Evolutionary conservation across 2,888 invertebrate species (phyloP).

Genomic region (Trichacis sp.): DNA sequence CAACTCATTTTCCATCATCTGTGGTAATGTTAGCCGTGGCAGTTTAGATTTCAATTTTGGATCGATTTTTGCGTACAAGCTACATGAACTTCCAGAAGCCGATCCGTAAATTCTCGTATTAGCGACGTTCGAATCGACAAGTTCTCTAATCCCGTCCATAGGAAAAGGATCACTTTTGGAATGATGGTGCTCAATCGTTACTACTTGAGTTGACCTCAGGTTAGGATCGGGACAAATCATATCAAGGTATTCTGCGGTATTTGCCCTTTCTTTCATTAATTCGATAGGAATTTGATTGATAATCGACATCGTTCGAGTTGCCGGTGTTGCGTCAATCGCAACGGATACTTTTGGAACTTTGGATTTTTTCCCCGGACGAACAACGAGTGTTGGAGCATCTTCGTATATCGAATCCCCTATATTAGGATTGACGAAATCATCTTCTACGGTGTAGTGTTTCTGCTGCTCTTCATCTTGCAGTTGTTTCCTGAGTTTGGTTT

Average conservation of each 20-base stretch:
- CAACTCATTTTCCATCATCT: conserved; percentile 16
- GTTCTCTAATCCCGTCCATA: conserved; percentile 56
- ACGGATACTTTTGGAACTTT: conserved; percentile 79
- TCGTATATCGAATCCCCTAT: conserved; percentile 60
- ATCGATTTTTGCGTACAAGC: conserved; percentile 64
- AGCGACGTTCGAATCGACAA: conserved; percentile 62
- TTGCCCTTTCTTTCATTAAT: conserved; percentile 71
- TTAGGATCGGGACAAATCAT: conserved; percentile 34
- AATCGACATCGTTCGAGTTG: conserved; percentile 79
- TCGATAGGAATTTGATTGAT: conserved; percentile 83
- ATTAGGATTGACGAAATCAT: conserved; percentile 37
- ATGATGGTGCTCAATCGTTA: conserved; percentile 66
- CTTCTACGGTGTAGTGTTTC: conserved; percentile 37
- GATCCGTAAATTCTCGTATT: conserved; percentile 59
- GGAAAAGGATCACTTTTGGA: conserved; percentile 64
- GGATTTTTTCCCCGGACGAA: conserved; percentile 67
- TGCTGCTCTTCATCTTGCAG: conserved; percentile 57
- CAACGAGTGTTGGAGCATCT: conserved; percentile 55
- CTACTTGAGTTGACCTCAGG: conserved; percentile 55
- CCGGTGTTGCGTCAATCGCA: conserved; percentile 83
- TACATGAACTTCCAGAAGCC: conserved; percentile 63
- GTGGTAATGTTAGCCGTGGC: conserved; percentile 38
- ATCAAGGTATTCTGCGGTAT: conserved; percentile 39
- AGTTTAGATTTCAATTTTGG: conserved; percentile 59
- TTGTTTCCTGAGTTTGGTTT: conserved; percentile 61